These are phyloP conservation scores for Aselliscus stoliczkanus DNA, from an alignment of 2,797 vertebrate species.

Conservation along the genomic window DNA sequence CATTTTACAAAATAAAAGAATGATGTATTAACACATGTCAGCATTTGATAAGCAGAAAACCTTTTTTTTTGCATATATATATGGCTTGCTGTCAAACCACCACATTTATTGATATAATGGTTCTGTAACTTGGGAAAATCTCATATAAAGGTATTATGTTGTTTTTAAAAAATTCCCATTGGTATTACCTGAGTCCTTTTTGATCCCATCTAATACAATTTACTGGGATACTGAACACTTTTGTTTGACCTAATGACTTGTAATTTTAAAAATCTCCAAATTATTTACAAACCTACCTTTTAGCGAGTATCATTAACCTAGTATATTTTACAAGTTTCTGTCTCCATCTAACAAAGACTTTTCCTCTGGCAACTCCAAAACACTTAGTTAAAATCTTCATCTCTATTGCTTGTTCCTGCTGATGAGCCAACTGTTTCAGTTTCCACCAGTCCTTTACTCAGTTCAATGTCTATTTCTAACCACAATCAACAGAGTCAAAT, in stretches of 20 bases:
- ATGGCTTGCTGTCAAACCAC: not conserved
- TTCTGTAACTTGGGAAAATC: not conserved
- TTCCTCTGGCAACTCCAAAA: not conserved
- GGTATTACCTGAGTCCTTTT: too few species aligned
- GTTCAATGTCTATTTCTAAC: not conserved
- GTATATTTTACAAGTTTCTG: not conserved
- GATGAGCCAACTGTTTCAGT: not conserved
- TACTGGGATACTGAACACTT: not conserved
- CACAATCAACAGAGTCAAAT: not conserved
- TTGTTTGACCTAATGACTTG: not conserved
- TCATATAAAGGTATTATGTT: not conserved
- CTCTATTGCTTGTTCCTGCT: not conserved
- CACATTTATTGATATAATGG: not conserved
- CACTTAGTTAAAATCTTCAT: not conserved
- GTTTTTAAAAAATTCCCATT: not conserved
- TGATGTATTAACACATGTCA: constrained; percentile 33
- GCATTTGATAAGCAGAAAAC: constrained; percentile 44
- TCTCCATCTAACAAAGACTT: not conserved
- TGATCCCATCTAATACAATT: not conserved
- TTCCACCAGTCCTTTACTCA: not conserved
- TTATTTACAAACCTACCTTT: not conserved
- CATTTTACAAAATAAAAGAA: constrained; percentile 38
- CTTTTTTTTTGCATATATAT: not conserved
- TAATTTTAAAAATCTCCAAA: not conserved
- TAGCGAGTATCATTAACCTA: not conserved